These are phyloP conservation scores for Priocnemis perturbator DNA, from an alignment of 2,888 invertebrate genomes.

Conservation along the genomic window DNA sequence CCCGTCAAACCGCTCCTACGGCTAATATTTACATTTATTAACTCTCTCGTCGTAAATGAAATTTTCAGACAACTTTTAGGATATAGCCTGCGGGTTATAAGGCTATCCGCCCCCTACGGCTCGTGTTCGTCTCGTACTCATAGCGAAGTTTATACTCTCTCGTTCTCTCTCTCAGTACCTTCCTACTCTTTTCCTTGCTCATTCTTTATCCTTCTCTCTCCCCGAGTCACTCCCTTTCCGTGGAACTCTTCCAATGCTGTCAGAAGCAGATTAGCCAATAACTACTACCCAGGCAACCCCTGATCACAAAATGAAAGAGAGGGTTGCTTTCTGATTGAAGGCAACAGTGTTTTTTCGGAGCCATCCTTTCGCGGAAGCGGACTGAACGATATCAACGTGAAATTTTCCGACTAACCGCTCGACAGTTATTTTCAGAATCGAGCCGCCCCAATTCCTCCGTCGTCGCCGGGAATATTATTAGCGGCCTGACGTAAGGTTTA, in stretches of 20 bases:
- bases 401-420: too few relatives aligned
- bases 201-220: conserved; percentile 22
- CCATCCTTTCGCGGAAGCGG: not conserved
- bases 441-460: too few relatives aligned
- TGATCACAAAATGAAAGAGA: conserved; percentile 27
- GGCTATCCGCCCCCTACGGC: conserved; percentile 60
- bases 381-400: too few relatives aligned
- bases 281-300: conserved; percentile 40
- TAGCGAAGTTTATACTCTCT: conserved; percentile 34
- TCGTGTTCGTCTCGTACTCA: conserved; percentile 44
- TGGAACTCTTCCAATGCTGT: conserved; percentile 44
- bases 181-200: conserved; percentile 3
- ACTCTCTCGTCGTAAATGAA: conserved; percentile 74
- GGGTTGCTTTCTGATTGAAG: conserved; percentile 39
- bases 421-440: too few relatives aligned
- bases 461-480: too few relatives aligned
- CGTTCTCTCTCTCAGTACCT: not conserved
- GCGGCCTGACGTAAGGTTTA: not conserved
- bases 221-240: not conserved
- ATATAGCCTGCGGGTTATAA: conserved; percentile 71
- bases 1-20: conserved; percentile 71
- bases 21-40: conserved; percentile 75
- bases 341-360: conserved; percentile 26
- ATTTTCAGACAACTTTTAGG: conserved; percentile 75
- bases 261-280: conserved; percentile 67